Evolutionary conservation across 2,113 vertebrate species (phyloP), one percentile per base, ranked within the genome.

Genomic region (Euleptes europaea): DNA sequence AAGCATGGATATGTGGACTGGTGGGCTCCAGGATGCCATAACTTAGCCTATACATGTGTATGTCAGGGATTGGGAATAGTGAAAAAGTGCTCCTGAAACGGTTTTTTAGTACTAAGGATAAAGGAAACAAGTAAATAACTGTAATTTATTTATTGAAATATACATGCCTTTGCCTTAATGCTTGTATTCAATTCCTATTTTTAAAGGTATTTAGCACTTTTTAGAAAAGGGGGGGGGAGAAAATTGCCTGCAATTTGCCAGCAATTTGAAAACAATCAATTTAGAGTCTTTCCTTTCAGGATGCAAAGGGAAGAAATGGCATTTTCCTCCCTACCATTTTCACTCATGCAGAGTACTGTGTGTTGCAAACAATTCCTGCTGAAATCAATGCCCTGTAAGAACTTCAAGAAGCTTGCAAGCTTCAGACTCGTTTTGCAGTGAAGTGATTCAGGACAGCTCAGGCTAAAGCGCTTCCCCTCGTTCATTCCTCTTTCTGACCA

Each of bases 351-450:
- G 92, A 95, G 92, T 88, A 60, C 88, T 81, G 92, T 69, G 90
- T 63, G 5, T 89, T 86, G 92, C 94, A 95, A 95, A 94, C 90
- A 95, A 92, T 89, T 90, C 91, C 91, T 1, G 1, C 91, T 94
- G 93, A 94, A 95, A 95, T 96, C 92, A 95, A 74, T 90, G 90
- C 86, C 92, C 90, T 92, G 91, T 93, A 89, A 91, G 89, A 94
- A 94, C 93, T 95, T 96, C 93, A 95, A 96, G 94, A 92, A 92
- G 80, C 71, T 88, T 88, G 93, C 88, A 89, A 95, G 90, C 92
- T 95, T 94, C 86, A 84, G 94, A 95, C 83, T 82, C 92, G 89
- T 89, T 94, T 93, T 92, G 92, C 92, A 90, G 93, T 93, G 92
- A 96, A 95, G 90, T 90, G 87, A 87, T 87, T 92, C 4, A 0